Conservation (phyloP, 2,113 vertebrate species). For the Gnathonemus echidnorhynchus region DNA sequence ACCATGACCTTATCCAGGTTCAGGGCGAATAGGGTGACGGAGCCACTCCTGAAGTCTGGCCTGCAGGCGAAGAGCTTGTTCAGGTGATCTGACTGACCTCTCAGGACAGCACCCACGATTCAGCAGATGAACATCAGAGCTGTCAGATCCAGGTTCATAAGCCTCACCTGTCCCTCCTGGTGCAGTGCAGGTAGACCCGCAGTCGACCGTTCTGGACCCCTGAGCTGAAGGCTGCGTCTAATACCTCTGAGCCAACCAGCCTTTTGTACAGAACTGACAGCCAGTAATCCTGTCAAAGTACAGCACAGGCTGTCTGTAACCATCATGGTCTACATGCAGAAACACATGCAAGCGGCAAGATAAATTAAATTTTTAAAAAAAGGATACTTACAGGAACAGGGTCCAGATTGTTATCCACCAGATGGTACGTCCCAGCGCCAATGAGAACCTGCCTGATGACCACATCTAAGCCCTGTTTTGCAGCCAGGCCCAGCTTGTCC, state of each 20-base stretch:
- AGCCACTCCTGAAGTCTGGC: slow-evolving; percentile 67
- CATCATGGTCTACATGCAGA: not conserved
- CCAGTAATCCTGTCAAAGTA: slow-evolving; percentile 81
- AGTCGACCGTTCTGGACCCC: slow-evolving; percentile 41
- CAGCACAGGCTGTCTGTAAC: not conserved
- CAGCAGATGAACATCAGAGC: not conserved
- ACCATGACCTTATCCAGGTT: slow-evolving; percentile 66
- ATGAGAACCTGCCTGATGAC: slow-evolving; percentile 89
- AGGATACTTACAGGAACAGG: slow-evolving; percentile 76
- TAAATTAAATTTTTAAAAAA: not conserved
- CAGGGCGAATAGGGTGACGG: slow-evolving; percentile 74
- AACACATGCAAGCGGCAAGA: not conserved
- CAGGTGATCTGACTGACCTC: not conserved
- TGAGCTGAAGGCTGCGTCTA: slow-evolving; percentile 42
- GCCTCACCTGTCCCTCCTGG: slow-evolving; percentile 66
- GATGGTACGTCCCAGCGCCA: slow-evolving; percentile 80
- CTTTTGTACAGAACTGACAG: slow-evolving; percentile 84
- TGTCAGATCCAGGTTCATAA: not conserved
- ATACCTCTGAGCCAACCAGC: slow-evolving; percentile 76
- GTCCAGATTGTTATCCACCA: slow-evolving; percentile 77
- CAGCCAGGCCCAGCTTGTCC: slow-evolving; percentile 84
- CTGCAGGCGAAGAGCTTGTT: slow-evolving; percentile 37
- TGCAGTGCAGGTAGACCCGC: slow-evolving; percentile 83
- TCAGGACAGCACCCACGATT: not conserved
- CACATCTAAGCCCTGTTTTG: slow-evolving; percentile 75